Conservation (phyloP, 2,113 vertebrate genomes). For the Sander vitreus region DNA sequence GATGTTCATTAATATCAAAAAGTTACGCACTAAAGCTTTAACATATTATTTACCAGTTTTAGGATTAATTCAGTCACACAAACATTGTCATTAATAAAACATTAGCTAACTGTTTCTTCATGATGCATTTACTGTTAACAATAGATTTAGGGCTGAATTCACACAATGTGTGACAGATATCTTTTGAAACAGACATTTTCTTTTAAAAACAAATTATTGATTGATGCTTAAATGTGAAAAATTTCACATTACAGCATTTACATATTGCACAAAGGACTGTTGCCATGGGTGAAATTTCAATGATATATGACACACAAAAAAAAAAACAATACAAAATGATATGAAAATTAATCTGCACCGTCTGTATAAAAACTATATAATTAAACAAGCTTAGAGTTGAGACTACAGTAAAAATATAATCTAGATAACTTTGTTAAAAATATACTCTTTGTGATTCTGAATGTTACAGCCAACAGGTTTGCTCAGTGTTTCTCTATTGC, state of each 20-base stretch:
- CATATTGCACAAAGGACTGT: not conserved
- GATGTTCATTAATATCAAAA: too few species aligned
- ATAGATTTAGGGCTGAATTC: not conserved
- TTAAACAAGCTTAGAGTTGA: not conserved
- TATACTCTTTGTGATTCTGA: constrained; percentile 4
- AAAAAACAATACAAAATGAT: not conserved
- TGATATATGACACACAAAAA: not conserved
- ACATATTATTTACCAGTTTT: not conserved
- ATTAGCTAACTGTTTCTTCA: not conserved
- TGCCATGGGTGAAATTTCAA: not conserved
- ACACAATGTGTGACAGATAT: not conserved
- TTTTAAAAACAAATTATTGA: not conserved
- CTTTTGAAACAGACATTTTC: not conserved
- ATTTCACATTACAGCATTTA: constrained; percentile 25
- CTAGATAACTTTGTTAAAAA: not conserved
- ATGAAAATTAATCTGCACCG: not conserved
- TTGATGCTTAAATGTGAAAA: constrained; percentile 14
- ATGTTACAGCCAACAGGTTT: not conserved
- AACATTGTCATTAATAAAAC: not conserved
- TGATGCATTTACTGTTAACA: not conserved
- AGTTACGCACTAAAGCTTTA: not conserved
- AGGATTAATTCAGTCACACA: not conserved
- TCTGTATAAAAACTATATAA: constrained; percentile 12
- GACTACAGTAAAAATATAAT: not conserved
- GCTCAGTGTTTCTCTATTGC: not conserved